Conservation (phyloP, 2,113 vertebrate species). For the Piprites chloris region DNA sequence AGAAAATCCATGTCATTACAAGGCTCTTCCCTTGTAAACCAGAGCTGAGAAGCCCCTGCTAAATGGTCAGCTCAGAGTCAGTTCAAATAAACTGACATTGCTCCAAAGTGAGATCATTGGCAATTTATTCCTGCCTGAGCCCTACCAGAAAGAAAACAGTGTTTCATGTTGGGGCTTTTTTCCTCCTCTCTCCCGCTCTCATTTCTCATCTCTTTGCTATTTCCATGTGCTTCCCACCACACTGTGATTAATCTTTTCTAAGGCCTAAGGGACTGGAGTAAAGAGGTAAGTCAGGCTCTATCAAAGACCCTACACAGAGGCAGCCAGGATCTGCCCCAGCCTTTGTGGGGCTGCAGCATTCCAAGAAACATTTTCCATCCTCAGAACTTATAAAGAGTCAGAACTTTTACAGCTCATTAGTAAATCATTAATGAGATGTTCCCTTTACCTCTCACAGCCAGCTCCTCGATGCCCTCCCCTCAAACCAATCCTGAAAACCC, state of each 20-base stretch:
- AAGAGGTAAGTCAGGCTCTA: constrained; percentile 64
- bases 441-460: constrained; percentile 45
- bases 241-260: constrained; percentile 74
- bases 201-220: constrained; percentile 72
- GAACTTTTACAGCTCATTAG: constrained; percentile 51
- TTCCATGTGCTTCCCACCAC: constrained; percentile 73
- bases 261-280: constrained; percentile 62
- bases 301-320: constrained; percentile 73
- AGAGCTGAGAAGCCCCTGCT: constrained; percentile 45
- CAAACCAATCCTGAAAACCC: background rate
- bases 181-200: constrained; percentile 47
- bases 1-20: background rate
- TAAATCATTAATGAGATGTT: constrained; percentile 63
- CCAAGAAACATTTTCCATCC: constrained; percentile 61
- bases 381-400: constrained; percentile 42
- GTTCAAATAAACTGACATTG: constrained; percentile 73
- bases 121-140: constrained; percentile 72
- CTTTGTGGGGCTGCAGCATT: constrained; percentile 53
- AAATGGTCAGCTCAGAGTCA: constrained; percentile 72
- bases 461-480: constrained; percentile 2
- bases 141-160: constrained; percentile 78
- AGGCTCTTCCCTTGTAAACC: constrained; percentile 45
- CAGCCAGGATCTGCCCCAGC: constrained; percentile 55
- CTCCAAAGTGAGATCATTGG: constrained; percentile 77
- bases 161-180: constrained; percentile 72